Base-by-base conservation (phyloP, 2,113 vertebrate species). In the Nannobrachium achirus region DNA sequence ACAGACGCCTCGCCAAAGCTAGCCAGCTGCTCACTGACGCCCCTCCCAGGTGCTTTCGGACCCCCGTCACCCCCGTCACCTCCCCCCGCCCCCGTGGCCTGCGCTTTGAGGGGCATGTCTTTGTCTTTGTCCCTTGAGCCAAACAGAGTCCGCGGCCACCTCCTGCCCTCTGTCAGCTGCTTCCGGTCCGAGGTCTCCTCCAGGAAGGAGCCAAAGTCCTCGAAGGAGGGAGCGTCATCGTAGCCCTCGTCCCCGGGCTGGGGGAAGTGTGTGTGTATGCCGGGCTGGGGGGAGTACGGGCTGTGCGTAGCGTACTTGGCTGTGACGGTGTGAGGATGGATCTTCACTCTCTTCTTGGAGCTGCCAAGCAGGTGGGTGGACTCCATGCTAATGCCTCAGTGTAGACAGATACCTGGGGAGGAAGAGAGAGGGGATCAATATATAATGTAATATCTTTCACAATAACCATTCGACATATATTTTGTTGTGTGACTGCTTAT, bases 271-370 rank as follows among this genome's bases (percentile, higher is more conserved):
- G 90, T 88, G 83, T 91, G 89, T 1, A 88, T 78, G 51, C 87
- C 84, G 1, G 88, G 79, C 40, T 87, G 87, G 2, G 88, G 88
- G 41, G 87, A 70, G 56, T 86, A 89, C 2, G 88, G 85, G 14
- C 86, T 40, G 25, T 85, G 90, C 38, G 94, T 95, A 61, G 94
- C 93, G 0, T 97, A 98, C 80, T 98, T 96, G 74, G 97, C 96
- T 5, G 95, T 98, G 66, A 98, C 94, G 3, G 95, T 97, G 80
- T 94, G 95, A 69, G 96, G 96, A 81, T 97, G 96, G 90, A 98
- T 98, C 93, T 98, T 98, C 50, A 98, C 96, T 73, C 89, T 86
- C 86, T 98, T 98, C 89, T 97, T 98, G 33, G 95, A 83, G 64
- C 92, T 82, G 40, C 90, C 82, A 76, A 92, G 80, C 78, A 92